These are phyloP conservation scores for Bombus balteatus DNA, from an alignment of 1,140 invertebrate genomes.

Conservation along the genomic window DNA sequence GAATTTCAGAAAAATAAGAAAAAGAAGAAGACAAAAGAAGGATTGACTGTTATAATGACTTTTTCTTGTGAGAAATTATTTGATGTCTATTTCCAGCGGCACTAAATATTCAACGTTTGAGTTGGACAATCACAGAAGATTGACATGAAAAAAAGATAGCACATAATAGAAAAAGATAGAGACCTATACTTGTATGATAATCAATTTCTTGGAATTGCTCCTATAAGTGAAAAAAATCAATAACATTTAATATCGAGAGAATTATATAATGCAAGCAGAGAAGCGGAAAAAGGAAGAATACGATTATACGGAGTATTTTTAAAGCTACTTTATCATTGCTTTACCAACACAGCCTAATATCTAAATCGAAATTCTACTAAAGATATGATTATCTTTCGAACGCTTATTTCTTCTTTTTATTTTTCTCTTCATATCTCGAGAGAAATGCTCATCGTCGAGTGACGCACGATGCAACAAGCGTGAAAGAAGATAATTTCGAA, in stretches of 20 bases:
- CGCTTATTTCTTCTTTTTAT: neutral
- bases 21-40: neutral
- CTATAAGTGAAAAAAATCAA: neutral
- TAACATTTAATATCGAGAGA: neutral
- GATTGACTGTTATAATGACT: neutral
- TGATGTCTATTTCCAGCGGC: neutral
- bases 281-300: neutral
- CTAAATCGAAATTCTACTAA: neutral
- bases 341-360: neutral
- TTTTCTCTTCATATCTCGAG: neutral
- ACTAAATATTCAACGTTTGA: neutral
- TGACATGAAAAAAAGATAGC: neutral
- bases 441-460: neutral
- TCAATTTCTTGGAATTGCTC: neutral
- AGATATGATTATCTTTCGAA: neutral
- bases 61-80: neutral
- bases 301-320: neutral
- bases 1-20: neutral
- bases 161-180: neutral
- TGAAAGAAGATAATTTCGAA: conserved; percentile 2
- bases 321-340: neutral
- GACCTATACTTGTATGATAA: neutral
- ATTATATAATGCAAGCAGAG: neutral
- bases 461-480: neutral
- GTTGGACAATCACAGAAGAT: neutral